Evolutionary conservation across 2,888 invertebrate species (phyloP).

Genomic region (Drosophila mimica): DNA sequence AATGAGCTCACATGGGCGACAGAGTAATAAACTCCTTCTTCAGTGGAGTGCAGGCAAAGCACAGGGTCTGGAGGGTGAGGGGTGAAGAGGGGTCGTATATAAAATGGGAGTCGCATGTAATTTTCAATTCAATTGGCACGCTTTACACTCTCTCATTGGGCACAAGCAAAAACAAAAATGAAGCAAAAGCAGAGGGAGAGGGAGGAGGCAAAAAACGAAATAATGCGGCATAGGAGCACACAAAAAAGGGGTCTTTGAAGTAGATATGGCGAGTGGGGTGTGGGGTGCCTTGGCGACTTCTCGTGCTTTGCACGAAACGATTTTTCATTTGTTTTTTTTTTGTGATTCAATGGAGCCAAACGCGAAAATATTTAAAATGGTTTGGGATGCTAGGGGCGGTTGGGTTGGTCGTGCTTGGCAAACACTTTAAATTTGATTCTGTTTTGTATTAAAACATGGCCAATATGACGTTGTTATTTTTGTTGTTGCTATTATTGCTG

Average conservation of each 20-base stretch:
- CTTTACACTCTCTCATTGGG: conserved; percentile 38
- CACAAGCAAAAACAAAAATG: conserved; percentile 17
- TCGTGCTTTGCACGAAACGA: conserved; percentile 79
- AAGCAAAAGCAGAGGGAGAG: not conserved
- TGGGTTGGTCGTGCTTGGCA: not conserved
- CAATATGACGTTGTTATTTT: conserved; percentile 46
- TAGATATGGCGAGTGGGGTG: conserved; percentile 4
- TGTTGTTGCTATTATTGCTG: conserved; percentile 32
- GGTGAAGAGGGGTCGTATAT: conserved; percentile 2
- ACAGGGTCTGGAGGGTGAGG: conserved; percentile 6
- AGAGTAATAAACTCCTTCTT: conserved; percentile 69
- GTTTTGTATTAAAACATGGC: conserved; percentile 32
- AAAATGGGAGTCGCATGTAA: conserved; percentile 73
- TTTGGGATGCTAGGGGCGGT: not conserved
- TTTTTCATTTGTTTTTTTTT: conserved; percentile 62
- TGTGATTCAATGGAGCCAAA: conserved; percentile 54
- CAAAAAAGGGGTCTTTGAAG: conserved; percentile 7
- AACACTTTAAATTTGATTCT: conserved; percentile 50
- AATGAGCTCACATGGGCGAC: conserved; percentile 68
- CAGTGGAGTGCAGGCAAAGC: conserved; percentile 30
- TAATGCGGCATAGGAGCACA: conserved; percentile 64
- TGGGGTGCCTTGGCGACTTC: conserved; percentile 52
- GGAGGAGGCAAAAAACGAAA: conserved; percentile 36
- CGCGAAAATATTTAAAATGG: conserved; percentile 27
- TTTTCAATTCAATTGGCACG: conserved; percentile 80